These are phyloP conservation scores for Mus spretus DNA, from an alignment of 2,797 vertebrate genomes.

Conservation along the genomic window DNA sequence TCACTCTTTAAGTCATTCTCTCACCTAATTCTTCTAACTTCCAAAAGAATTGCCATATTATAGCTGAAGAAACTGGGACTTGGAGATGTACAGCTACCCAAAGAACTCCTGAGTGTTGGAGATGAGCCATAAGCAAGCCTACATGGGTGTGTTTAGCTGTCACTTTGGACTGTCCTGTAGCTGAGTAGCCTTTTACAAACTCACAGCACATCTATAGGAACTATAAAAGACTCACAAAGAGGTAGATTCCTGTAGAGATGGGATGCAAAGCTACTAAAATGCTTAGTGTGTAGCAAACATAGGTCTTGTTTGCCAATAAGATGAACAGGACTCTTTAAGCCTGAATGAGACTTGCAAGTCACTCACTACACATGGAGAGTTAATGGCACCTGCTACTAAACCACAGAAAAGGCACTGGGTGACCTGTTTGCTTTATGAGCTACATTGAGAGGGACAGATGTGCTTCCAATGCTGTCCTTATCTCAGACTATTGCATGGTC, in stretches of 20 bases:
- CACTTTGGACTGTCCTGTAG: neutral
- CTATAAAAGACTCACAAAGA: neutral
- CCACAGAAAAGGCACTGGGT: neutral
- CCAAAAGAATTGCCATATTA: neutral
- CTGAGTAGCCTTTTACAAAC: neutral
- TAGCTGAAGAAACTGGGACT: neutral
- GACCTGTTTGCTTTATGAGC: constrained; percentile 35
- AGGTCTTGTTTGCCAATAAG: neutral
- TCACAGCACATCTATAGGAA: neutral
- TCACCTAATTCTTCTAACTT: neutral
- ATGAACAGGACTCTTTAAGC: neutral
- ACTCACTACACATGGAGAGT: neutral
- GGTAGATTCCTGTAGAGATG: neutral
- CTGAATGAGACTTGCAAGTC: neutral
- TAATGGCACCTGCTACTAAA: neutral
- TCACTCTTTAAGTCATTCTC: neutral
- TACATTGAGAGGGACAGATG: constrained; percentile 27
- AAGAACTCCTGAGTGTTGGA: neutral
- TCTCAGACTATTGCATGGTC: neutral
- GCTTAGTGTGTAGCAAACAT: neutral
- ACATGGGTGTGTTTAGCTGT: neutral
- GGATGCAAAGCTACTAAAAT: neutral
- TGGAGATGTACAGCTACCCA: neutral
- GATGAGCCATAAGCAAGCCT: neutral
- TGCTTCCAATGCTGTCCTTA: neutral